Percentiles rank a stretch among this genome's conserved stretches.
Conservation (phyloP, 1,140 invertebrate genomes). For the Mycetomoellerius zeteki region DNA sequence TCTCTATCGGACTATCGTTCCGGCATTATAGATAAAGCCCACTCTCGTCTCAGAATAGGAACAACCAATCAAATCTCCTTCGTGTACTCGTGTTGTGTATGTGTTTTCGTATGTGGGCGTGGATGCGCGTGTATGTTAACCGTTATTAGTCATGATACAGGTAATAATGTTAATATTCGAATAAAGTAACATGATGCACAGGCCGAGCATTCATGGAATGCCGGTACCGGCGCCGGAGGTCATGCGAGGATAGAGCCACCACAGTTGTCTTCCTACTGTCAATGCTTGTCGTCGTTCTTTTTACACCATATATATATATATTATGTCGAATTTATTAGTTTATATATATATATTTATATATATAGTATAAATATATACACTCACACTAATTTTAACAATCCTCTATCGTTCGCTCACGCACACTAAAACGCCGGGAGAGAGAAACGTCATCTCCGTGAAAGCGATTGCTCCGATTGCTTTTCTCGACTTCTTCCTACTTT, state of each 20-base stretch:
- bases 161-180: constrained; percentile 86
- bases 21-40: constrained; percentile 71
- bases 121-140: constrained; percentile 76
- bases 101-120: constrained; percentile 68
- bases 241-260: constrained; percentile 86
- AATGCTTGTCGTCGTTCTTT: constrained; percentile 79
- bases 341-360: constrained; percentile 81
- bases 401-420: constrained; percentile 80
- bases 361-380: constrained; percentile 85
- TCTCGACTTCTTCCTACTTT: constrained; percentile 41
- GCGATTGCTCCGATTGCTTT: constrained; percentile 71
- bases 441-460: constrained; percentile 76
- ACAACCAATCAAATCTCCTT: constrained; percentile 85
- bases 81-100: constrained; percentile 70
- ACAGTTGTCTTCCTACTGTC: constrained; percentile 80
- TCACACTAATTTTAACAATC: constrained; percentile 82
- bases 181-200: constrained; percentile 85
- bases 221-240: constrained; percentile 81
- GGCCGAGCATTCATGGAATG: constrained; percentile 86
- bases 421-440: constrained; percentile 79
- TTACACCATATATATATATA: constrained; percentile 82
- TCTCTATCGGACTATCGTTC: constrained; percentile 75
- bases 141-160: constrained; percentile 84
- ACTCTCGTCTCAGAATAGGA: constrained; percentile 84
- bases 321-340: constrained; percentile 80